These are phyloP conservation scores for Lipophrys pholis DNA, from an alignment of 2,113 vertebrate species.

Conservation along the genomic window DNA sequence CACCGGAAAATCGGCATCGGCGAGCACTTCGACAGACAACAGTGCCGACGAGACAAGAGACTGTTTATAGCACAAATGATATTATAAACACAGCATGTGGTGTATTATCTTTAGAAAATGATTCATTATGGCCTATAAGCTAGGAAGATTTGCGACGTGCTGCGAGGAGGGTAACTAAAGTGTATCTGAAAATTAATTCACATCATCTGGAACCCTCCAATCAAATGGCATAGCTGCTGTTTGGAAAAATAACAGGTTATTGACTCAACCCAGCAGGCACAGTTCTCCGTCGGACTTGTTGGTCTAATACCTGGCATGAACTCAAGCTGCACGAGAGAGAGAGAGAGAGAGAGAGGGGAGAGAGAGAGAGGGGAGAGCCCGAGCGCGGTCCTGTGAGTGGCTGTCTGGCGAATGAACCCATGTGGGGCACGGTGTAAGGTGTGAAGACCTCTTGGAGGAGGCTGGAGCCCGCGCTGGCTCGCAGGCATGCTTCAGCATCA, in stretches of 20 bases:
- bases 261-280: conserved; percentile 42
- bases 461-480: conserved; percentile 31
- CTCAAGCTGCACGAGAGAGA: conserved; percentile 31
- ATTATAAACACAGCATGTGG: conserved; percentile 60
- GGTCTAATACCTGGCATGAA: conserved; percentile 24
- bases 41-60: conserved; percentile 57
- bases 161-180: conserved; percentile 14
- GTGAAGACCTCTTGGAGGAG: conserved; percentile 61
- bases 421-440: conserved; percentile 53
- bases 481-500: conserved; percentile 51
- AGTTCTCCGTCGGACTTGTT: conserved; percentile 5
- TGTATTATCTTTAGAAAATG: conserved; percentile 57
- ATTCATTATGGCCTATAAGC: conserved; percentile 48
- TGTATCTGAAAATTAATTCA: conserved; percentile 29
- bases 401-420: conserved; percentile 51
- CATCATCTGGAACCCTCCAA: conserved; percentile 1
- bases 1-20: conserved; percentile 62
- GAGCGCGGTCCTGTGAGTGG: conserved; percentile 39
- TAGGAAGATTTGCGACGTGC: conserved; percentile 31
- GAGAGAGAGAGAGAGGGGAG: conserved; percentile 30
- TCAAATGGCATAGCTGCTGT: conserved; percentile 8
- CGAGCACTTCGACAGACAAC: conserved; percentile 46
- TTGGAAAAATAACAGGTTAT: conserved; percentile 41
- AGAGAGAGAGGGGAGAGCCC: conserved; percentile 26
- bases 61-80: conserved; percentile 63